phyloP scores from a whole-genome alignment of 2,113 vertebrate genomes.

The Maccullochella peelii region DNA sequence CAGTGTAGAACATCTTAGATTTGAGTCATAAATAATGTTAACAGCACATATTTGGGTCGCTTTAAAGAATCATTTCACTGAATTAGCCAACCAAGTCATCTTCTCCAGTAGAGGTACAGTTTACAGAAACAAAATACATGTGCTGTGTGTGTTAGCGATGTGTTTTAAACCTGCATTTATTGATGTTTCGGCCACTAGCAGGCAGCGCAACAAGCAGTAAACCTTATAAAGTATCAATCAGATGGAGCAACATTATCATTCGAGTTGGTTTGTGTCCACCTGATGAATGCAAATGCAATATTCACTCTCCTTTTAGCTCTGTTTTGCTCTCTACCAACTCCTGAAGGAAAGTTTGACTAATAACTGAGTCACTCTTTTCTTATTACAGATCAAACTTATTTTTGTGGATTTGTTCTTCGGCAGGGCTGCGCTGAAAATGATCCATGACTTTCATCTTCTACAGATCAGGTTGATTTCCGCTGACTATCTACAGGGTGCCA shows the following conservation, averaged over 20 bases:
- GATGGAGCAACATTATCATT: too few relatives aligned
- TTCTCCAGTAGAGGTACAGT: background rate
- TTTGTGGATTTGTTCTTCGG: constrained; percentile 7
- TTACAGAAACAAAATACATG: background rate
- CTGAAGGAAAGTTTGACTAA: too few relatives aligned
- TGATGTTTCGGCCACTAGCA: too few relatives aligned
- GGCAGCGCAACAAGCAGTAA: too few relatives aligned
- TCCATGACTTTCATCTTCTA: background rate
- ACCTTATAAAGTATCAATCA: too few relatives aligned
- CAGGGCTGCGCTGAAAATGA: background rate
- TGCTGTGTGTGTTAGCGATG: background rate
- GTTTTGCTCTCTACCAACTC: too few relatives aligned
- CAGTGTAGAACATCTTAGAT: background rate
- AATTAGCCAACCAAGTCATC: background rate
- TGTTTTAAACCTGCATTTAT: too few relatives aligned
- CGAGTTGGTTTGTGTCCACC: too few relatives aligned
- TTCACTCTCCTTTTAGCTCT: too few relatives aligned
- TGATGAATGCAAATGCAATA: too few relatives aligned
- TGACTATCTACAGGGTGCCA: constrained; percentile 11
- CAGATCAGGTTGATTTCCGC: constrained; percentile 17
- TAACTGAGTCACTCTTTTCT: background rate
- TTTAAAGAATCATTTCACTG: background rate
- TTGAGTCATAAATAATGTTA: background rate
- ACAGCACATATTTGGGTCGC: background rate
- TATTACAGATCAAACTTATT: background rate